Base-by-base conservation (phyloP, 2,113 vertebrate genomes). In the Thalassoma bifasciatum region DNA sequence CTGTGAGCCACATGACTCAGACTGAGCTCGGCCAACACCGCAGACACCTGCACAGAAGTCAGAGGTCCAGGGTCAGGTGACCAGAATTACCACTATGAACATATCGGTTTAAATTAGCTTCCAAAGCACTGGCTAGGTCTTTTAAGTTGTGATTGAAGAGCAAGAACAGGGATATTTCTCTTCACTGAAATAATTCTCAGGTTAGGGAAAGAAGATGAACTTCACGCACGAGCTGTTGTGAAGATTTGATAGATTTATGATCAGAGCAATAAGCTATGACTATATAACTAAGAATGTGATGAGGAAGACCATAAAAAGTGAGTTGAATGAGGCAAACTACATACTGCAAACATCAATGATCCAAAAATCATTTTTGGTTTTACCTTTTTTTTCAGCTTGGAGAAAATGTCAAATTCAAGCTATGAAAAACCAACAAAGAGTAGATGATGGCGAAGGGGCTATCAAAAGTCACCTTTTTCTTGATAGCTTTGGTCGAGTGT, bases 1-100 rank as follows among this genome's bases (percentile, higher is more conserved):
- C 80, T 96, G 81, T 94, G 92, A 42, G 96, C 96, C 88, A 98
- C 93, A 0, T 98, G 95, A 68, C 84, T 94, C 77, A 98, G 93
- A 51, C 95, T 97, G 79, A 98, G 89, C 86, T 98, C 97, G 0
- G 93, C 92, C 95, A 99, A 96, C 80, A 95, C 96, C 0, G 94
- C 90, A 10, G 92, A 93, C 66, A 99, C 97, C 97, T 98, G 83
- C 30, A 72, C 34, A 66, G 46, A 46, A 40, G 61, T 44, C 42
- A 22, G 5, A 74, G 73, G 82, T 82, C 77, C 75, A 50, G 19
- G 58, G 54, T 71, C 65, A 81, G 40, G 12, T 51, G 4, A 57
- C 6, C 42, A 42, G 7, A 37, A 19, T 21, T 6, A 56, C 16
- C 40, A 44, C 42, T 5, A 16, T 6, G 13, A 14, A 14, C 40